A percentile compares a stretch with the other conserved stretches of the same genome.
Conservation (phyloP, 2,113 vertebrate genomes). For the Periophthalmus modestus region DNA sequence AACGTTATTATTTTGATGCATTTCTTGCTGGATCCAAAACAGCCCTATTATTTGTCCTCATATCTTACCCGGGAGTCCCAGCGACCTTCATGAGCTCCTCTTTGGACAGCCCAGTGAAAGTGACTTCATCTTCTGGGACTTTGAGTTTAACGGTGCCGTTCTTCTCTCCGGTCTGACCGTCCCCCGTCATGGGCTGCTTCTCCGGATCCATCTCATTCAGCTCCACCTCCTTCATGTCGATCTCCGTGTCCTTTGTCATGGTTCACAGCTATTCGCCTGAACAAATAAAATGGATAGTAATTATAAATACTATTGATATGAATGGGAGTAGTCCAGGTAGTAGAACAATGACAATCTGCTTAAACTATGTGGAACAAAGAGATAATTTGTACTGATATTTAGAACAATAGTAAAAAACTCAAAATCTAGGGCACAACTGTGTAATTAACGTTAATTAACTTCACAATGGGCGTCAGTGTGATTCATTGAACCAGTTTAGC, state of each 20-base stretch:
- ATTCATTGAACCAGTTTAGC: neutral
- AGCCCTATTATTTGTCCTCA: no score
- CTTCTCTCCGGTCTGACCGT: constrained; percentile 73
- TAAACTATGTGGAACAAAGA: no score
- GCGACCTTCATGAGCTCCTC: constrained; percentile 88
- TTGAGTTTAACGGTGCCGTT: constrained; percentile 85
- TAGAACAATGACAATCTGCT: no score
- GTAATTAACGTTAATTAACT: neutral
- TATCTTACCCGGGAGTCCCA: constrained; percentile 77
- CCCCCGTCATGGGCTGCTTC: constrained; percentile 85
- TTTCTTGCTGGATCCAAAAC: no score
- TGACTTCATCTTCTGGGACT: constrained; percentile 64
- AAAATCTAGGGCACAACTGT: no score
- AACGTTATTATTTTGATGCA: no score
- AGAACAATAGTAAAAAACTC: no score
- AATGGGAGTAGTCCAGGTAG: neutral
- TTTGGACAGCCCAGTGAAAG: constrained; percentile 88
- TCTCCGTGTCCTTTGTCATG: constrained; percentile 75
- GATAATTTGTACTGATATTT: no score
- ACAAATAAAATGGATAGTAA: neutral
- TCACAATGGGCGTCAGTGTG: neutral
- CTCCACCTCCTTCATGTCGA: constrained; percentile 89
- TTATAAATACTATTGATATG: neutral
- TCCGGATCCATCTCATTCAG: constrained; percentile 86
- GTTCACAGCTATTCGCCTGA: neutral